phyloP scores from a whole-genome alignment of 2,113 vertebrate species.

The Xyrauchen texanus region DNA sequence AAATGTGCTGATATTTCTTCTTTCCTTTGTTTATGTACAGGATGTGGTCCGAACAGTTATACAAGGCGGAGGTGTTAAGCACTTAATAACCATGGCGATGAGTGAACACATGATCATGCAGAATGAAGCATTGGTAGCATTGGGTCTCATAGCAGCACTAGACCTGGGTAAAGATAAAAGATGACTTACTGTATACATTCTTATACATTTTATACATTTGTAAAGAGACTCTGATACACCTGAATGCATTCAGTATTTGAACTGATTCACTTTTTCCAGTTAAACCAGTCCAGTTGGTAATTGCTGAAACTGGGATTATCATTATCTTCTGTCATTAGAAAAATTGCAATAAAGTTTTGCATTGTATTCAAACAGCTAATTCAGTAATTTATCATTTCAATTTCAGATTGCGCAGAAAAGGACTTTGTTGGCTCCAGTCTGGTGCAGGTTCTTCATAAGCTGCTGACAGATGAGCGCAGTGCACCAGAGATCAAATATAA shows the following conservation, averaged over 20 bases:
- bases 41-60: slow-evolving; percentile 93
- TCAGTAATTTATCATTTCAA: not conserved
- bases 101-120: slow-evolving; percentile 99
- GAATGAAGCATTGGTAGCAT: slow-evolving; percentile 95
- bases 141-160: slow-evolving; percentile 91
- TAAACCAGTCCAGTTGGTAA: too few relatives aligned
- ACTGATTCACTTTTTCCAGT: too few relatives aligned
- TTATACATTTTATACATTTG: not conserved
- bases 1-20: too few relatives aligned
- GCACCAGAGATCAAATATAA: slow-evolving; percentile 98
- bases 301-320: too few relatives aligned
- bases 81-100: slow-evolving; percentile 95
- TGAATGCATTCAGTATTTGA: not conserved
- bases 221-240: not conserved
- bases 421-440: slow-evolving; percentile 89
- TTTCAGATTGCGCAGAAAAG: slow-evolving; percentile 87
- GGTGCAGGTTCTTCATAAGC: slow-evolving; percentile 91
- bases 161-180: slow-evolving; percentile 82
- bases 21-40: slow-evolving; percentile 66
- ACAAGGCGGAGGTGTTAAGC: slow-evolving; percentile 92
- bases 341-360: too few relatives aligned
- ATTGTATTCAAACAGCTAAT: not conserved
- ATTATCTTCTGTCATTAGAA: too few relatives aligned
- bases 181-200: not conserved
- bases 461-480: slow-evolving; percentile 91